Evolutionary conservation across 2,888 invertebrate genomes (phyloP).

Genomic region (Gibbula magus): DNA sequence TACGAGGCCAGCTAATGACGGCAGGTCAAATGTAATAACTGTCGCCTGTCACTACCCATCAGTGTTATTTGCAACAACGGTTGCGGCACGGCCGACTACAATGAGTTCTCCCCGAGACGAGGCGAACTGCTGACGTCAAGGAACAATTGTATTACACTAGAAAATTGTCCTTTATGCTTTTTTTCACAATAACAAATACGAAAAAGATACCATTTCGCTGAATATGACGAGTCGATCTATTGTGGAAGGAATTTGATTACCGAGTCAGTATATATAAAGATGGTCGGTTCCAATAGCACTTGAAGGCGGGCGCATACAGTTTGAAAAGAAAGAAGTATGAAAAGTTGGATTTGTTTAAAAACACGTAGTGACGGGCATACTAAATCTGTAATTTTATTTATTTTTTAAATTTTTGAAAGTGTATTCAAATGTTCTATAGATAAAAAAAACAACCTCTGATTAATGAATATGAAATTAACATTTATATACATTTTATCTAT

Average conservation of each 20-base stretch:
- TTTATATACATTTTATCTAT: no score
- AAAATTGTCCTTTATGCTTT: constrained; percentile 20
- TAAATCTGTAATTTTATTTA: no score
- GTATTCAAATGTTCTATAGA: no score
- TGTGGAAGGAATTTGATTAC: not conserved
- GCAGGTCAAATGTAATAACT: constrained; percentile 33
- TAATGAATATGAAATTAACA: no score
- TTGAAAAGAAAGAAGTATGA: no score
- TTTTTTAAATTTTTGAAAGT: no score
- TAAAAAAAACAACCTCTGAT: no score
- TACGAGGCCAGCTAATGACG: constrained; percentile 23
- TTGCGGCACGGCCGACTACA: not conserved
- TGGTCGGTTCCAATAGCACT: no score
- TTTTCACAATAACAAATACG: constrained; percentile 16
- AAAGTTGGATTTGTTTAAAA: no score
- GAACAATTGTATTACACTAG: constrained; percentile 6
- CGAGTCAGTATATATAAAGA: no score
- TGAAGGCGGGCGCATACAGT: no score
- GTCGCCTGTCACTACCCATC: constrained; percentile 13
- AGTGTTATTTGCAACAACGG: not conserved
- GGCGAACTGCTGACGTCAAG: not conserved
- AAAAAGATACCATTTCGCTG: constrained; percentile 8
- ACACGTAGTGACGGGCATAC: no score
- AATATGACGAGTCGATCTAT: constrained; percentile 1
- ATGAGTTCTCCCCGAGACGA: not conserved